Evolutionary conservation across 1,140 invertebrate species (phyloP), one percentile per base, ranked within the genome.

Genomic region (Anadara kagoshimensis): DNA sequence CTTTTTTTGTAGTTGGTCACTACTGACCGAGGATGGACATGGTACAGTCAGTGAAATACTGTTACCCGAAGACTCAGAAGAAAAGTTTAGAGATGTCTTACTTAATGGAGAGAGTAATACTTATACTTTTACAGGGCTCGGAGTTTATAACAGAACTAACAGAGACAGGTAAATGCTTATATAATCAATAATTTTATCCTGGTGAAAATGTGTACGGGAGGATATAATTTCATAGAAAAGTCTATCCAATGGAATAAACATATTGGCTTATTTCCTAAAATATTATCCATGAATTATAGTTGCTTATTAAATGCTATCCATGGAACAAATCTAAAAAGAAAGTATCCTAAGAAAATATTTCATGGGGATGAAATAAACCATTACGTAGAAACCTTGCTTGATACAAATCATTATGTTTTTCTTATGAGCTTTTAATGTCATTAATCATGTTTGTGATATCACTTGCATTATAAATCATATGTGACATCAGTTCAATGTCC

Each of bases 21-120:
- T 73, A 14, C 45, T 73, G 14, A 58, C 67, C 43, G 70, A 73
- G 51, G 70, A 73, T 53, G 57, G 62, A 2, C 70, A 73, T 51
- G 70, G 70, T 41, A 73, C 62, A 26, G 53, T 73, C 56, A 61
- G 70, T 61, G 54, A 73, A 20, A 57, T 73, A 26, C 22, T 58
- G n/a, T 36, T 58, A 12, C 56, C 70, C 26, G 64, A 72, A 24
- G 18, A 61, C 26, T 16, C 29, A 41, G 54, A 66, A 12, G 29
- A n/a, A 22, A 18, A 41, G n/a, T 67, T 29, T 22, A 56, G 49
- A 3, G 43, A 22, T 0, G 47, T 73, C 2, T 47, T 73, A 51
- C 10, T 66, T 22, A 57, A 53, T 47, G 69, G 69, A 26, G 69
- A 65, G 44, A 56, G 69, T 1, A 47, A 11, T 16, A 18, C 53